Conservation (phyloP, 2,888 invertebrate species). For the Cerceris ruficornis region DNA sequence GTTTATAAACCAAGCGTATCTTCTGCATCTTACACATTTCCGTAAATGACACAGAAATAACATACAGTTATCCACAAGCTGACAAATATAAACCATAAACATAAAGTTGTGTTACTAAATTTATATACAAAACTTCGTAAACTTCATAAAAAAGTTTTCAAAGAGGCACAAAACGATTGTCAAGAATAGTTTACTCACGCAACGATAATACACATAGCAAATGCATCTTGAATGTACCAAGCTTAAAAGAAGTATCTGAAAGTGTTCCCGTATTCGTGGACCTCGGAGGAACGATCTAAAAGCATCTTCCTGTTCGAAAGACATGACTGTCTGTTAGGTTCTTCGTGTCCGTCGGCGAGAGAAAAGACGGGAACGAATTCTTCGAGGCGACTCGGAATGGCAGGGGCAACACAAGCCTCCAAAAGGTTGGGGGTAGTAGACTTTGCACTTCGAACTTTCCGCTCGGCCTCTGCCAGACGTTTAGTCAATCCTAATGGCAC, state of each 20-base stretch:
- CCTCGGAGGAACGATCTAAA: conserved; percentile 64
- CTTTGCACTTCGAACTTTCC: conserved; percentile 78
- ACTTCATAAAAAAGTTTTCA: too few relatives aligned
- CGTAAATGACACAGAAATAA: too few relatives aligned
- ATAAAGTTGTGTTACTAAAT: too few relatives aligned
- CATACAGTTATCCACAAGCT: too few relatives aligned
- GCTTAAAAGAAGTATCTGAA: conserved; percentile 2
- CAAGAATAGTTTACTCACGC: too few relatives aligned
- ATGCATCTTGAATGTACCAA: too few relatives aligned
- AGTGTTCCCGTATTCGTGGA: conserved; percentile 26
- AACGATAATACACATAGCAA: too few relatives aligned
- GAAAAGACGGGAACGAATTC: conserved; percentile 47
- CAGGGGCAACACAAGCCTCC: conserved; percentile 42
- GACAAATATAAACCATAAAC: too few relatives aligned
- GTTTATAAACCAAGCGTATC: too few relatives aligned
- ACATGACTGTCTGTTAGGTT: conserved; percentile 55
- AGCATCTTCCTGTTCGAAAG: conserved; percentile 78
- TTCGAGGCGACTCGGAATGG: conserved; percentile 31
- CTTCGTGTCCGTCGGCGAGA: conserved; percentile 61
- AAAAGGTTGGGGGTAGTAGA: conserved; percentile 67
- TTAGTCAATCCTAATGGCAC: conserved; percentile 76
- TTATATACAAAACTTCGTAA: too few relatives aligned
- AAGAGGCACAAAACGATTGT: too few relatives aligned
- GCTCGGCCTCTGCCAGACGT: conserved; percentile 63
- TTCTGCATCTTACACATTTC: too few relatives aligned